Evolutionary conservation across 2,888 invertebrate species (phyloP), one percentile per base, ranked within the genome.

Genomic region (Opisthograptis luteolata): DNA sequence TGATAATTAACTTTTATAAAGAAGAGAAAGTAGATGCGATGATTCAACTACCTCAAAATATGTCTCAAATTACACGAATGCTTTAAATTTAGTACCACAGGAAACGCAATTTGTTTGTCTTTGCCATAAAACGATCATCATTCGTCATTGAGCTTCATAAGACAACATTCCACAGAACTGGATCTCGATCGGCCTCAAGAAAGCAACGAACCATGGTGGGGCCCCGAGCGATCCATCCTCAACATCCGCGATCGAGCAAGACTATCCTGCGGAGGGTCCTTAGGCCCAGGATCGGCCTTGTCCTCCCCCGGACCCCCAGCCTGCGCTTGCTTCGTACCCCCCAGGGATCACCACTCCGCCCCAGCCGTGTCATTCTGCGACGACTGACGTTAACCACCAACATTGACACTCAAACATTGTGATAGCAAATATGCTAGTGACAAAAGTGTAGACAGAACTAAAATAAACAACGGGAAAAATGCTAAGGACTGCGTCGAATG

Each of bases 291-390:
- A 0, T 89, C 88, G 0, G 86, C 88, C 0, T 71, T 87, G 0
- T 88, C 88, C 0, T 84, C 87, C 17, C 88, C 89, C 0, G 88
- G 87, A 0, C 85, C 81, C 1, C 87, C 88, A 1, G 87, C 84
- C 5, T 89, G 89, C 70, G 82, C 82, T 42, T 89, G 89, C 69
- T 86, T 89, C 71, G 81, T 83, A 17, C 84, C 86, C 27, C 85
- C 73, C 1, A 58, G 87, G 28, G 87, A 84, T 67, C 92, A 92
- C 60, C 87, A 92, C 68, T 93, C 93, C 0, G 93, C 93, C 2
- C 93, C 93, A 0, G 91, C 84, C n/a, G 93, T 93, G 19, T 85
- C 92, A 10, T 93, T 93, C 75, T 92, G 91, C 68, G 92, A 88
- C n/a, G 85, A 88, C 72, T 87, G 87, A 87, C 84, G 76, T 65